Conservation (phyloP, 2,797 vertebrate genomes). For the Hemibagrus guttatus region DNA sequence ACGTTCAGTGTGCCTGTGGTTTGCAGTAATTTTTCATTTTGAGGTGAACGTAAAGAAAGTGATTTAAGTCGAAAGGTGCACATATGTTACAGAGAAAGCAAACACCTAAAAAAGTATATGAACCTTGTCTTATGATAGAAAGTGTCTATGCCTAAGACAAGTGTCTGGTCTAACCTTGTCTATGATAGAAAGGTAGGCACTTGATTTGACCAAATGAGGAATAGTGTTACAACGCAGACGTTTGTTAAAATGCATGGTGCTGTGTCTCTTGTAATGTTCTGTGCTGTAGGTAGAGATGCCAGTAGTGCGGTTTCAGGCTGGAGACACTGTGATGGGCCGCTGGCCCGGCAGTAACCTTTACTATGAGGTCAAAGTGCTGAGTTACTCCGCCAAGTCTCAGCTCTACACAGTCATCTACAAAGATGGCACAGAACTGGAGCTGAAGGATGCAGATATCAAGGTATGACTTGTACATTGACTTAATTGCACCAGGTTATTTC, state of each 20-base stretch:
- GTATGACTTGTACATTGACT: slow-evolving; percentile 66
- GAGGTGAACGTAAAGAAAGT: neutral
- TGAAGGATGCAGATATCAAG: slow-evolving; percentile 89
- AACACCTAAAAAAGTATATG: neutral
- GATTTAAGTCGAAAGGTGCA: neutral
- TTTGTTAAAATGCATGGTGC: neutral
- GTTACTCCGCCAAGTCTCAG: slow-evolving; percentile 74
- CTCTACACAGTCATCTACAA: slow-evolving; percentile 95
- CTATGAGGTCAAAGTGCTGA: slow-evolving; percentile 88
- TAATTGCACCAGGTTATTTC: neutral
- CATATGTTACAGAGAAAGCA: neutral
- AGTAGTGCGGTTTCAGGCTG: slow-evolving; percentile 78
- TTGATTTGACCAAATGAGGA: neutral
- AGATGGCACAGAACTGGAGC: slow-evolving; percentile 91
- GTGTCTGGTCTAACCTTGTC: too few species aligned
- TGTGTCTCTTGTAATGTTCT: slow-evolving; percentile 3
- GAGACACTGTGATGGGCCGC: slow-evolving; percentile 92
- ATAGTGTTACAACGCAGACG: too few species aligned
- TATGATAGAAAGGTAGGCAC: too few species aligned
- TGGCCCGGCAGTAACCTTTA: slow-evolving; percentile 96
- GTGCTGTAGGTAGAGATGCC: slow-evolving; percentile 78
- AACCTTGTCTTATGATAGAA: neutral
- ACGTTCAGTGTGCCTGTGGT: slow-evolving; percentile 12
- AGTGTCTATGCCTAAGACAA: too few species aligned
- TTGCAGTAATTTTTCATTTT: slow-evolving; percentile 4